Base-by-base conservation (phyloP, 2,888 invertebrate species). In the Apamea anceps region DNA sequence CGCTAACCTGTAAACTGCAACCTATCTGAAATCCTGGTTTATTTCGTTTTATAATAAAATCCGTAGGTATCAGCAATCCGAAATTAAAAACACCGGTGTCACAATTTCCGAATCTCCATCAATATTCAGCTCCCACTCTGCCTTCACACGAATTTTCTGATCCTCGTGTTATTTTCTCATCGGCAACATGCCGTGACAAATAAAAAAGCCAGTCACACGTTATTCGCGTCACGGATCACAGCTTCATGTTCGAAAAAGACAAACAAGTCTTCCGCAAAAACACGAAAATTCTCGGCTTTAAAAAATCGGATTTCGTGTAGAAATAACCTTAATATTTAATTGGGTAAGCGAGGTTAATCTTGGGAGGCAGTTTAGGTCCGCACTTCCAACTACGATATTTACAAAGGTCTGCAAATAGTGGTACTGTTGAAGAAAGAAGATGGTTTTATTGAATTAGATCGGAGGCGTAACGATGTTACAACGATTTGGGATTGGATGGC, bases 341-440 rank as follows among this genome's bases (percentile, higher is more conserved):
- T 90, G 87, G 87, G 87, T 89, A 88, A 89, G 87, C 90, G 88
- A 89, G 90, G 90, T 90, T 91, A 92, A 91, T 93, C 92, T 93
- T 90, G 88, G 84, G 85, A 91, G 90, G 89, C 90, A 89, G 88
- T 91, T 90, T 88, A 90, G 88, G 88, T 84, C 88, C 82, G 86
- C 79, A 85, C 84, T 87, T 81, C 86, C 78, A 87, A 90, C 92
- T 92, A 91, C 88, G 91, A 92, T 93, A 93, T 93, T 93, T 92
- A 93, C 93, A 90, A 86, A 92, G 92, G 92, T 87, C 89, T 87
- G 89, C 89, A 90, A 90, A 87, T 86, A 87, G 84, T 81, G 82
- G 57, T 79, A 81, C 78, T 76, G 81, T 77, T 82, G 81, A 78
- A 84, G 81, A 90, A 90, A 88, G 81, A 89, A 87, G 79, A 81